Percentiles rank a stretch among this genome's conserved stretches.
Evolutionary conservation across 1,140 invertebrate genomes (phyloP).

Genomic region (Solenopsis invicta): DNA sequence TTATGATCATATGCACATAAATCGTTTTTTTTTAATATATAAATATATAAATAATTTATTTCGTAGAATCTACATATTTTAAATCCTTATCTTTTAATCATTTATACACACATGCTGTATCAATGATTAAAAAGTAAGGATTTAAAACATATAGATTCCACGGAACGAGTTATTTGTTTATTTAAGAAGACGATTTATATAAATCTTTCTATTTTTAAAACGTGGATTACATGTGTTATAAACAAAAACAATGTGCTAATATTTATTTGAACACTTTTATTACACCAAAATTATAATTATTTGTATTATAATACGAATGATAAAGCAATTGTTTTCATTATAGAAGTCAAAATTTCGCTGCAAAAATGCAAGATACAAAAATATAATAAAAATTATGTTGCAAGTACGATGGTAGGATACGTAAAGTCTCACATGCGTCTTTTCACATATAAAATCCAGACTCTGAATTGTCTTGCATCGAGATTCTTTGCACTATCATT

Average conservation of each 20-base stretch:
- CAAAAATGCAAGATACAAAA: neutral
- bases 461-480: neutral
- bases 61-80: too few relatives aligned
- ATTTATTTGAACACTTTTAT: neutral
- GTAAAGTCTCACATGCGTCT: neutral
- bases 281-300: neutral
- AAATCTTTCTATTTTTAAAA: neutral
- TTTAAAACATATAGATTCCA: too few relatives aligned
- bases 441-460: neutral
- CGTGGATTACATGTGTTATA: neutral
- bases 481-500: neutral
- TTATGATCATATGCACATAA: neutral
- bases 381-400: neutral
- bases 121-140: too few relatives aligned
- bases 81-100: too few relatives aligned
- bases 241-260: neutral
- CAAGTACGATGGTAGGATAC: neutral
- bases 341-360: neutral
- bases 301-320: too few relatives aligned
- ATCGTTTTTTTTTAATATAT: too few relatives aligned
- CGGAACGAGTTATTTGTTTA: neutral
- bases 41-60: too few relatives aligned
- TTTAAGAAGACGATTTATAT: neutral
- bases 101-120: too few relatives aligned
- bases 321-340: too few relatives aligned